Base-by-base conservation (phyloP, 2,888 invertebrate genomes). In the Theretra japonica region DNA sequence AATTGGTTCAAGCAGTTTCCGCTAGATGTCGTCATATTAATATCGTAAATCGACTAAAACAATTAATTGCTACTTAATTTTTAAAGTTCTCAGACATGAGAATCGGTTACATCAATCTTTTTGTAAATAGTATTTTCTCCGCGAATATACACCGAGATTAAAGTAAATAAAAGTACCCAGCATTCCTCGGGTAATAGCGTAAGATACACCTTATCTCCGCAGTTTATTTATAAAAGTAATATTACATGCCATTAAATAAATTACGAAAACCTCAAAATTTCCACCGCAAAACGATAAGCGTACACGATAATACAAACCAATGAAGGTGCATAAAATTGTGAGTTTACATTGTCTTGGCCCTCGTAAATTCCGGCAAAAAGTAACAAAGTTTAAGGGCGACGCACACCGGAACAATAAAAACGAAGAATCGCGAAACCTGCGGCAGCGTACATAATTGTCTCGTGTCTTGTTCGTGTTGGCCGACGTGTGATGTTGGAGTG, bases 371-470 rank as follows among this genome's bases (percentile, higher is more conserved):
- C 73, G 72, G 73, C 81, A 82, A 83, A 86, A 86, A 83, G 78
- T 72, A 78, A 80, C 80, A 80, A 79, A 71, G 75, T 79, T 81
- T 82, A 60, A 50, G n/a, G 60, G 41, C 59, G 50, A 60, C 60
- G 56, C 68, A n/a, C 68, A 69, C 79, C 79, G 82, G 79, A 73
- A 77, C 75, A 83, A 83, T 78, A 82, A 85, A 83, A 83, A 78
- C 74, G 78, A 75, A 76, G 75, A 75, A 80, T 79, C 77, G 80
- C 77, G 77, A 82, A 79, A 76, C 77, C 80, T 17, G 70, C 25
- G 79, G 82, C 82, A 80, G 76, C 80, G 77, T 83, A 85, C 83
- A 85, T 85, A 88, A 87, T 87, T 88, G 84, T 84, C 77, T 83
- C 73, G 76, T 75, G 81, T 85, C 81, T 82, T 83, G 81, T 79